Evolutionary conservation across 37 sponge, comb jelly and placozoan genomes (phyloP).

Genomic region (Halisarca cf. caerulea): DNA sequence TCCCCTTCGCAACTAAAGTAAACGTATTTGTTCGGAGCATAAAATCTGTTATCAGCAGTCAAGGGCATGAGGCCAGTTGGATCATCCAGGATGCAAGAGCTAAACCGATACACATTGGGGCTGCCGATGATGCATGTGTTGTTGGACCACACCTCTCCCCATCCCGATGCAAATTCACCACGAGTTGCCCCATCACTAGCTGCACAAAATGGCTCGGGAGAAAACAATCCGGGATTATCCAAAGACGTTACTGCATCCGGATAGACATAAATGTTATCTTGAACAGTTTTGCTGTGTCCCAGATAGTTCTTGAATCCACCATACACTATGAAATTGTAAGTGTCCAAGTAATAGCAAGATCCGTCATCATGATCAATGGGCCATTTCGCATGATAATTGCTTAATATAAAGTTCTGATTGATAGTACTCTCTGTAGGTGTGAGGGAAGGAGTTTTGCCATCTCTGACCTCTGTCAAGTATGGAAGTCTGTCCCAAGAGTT

Average conservation of each 20-base stretch:
- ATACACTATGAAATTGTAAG: slow-evolving; percentile 54
- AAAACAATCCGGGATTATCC: not conserved
- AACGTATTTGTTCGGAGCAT: slow-evolving; percentile 38
- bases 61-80: slow-evolving; percentile 43
- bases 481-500: slow-evolving; percentile 66
- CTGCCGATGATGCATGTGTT: slow-evolving; percentile 63
- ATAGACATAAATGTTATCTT: slow-evolving; percentile 49
- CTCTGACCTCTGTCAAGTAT: slow-evolving; percentile 18
- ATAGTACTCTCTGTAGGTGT: slow-evolving; percentile 32
- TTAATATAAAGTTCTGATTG: slow-evolving; percentile 53
- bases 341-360: slow-evolving; percentile 55
- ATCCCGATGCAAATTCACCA: slow-evolving; percentile 41
- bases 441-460: slow-evolving; percentile 30
- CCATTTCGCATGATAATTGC: slow-evolving; percentile 52
- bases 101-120: slow-evolving; percentile 41
- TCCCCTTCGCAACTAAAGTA: slow-evolving; percentile 38
- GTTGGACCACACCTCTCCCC: slow-evolving; percentile 54
- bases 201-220: slow-evolving; percentile 42
- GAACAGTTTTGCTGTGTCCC: slow-evolving; percentile 45
- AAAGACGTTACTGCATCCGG: slow-evolving; percentile 31
- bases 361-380: slow-evolving; percentile 71
- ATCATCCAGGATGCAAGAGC: slow-evolving; percentile 25
- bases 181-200: slow-evolving; percentile 43
- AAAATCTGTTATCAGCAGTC: slow-evolving; percentile 56
- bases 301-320: slow-evolving; percentile 59